Evolutionary conservation across 2,888 invertebrate species (phyloP).

Genomic region (Eupithecia subfuscata): DNA sequence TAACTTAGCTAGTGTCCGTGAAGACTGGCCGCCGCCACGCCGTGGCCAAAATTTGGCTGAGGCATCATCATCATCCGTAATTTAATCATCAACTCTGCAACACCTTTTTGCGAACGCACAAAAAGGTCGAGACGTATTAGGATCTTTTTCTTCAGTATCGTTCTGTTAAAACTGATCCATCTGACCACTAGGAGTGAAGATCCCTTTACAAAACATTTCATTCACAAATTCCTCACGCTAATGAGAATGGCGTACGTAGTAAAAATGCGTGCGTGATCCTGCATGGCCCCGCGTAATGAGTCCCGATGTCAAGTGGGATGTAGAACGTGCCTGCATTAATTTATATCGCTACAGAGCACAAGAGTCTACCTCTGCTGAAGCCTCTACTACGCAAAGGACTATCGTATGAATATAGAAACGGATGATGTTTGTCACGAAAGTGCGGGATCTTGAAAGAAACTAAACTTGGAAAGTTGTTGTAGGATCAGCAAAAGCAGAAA

Average conservation of each 20-base stretch:
- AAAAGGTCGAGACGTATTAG: neutral
- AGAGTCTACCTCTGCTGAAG: neutral
- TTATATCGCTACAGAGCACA: slow-evolving; percentile 6
- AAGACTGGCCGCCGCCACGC: no score
- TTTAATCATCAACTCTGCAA: no score
- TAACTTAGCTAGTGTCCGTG: no score
- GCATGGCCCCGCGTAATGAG: slow-evolving; percentile 35
- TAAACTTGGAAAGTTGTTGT: neutral
- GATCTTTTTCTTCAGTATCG: neutral
- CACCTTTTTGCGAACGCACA: neutral
- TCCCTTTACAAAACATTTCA: neutral
- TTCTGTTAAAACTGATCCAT: neutral
- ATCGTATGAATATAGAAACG: neutral
- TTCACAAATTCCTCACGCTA: neutral
- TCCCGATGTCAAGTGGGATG: slow-evolving; percentile 9
- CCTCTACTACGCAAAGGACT: no score
- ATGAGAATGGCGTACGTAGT: neutral
- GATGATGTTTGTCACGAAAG: neutral
- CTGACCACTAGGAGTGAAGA: neutral
- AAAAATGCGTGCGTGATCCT: slow-evolving; percentile 28
- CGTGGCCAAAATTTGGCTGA: no score
- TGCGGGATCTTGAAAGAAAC: neutral
- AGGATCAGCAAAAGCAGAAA: no score
- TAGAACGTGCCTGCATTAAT: slow-evolving; percentile 8
- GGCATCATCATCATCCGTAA: no score